Evolutionary conservation across 2,888 invertebrate species (phyloP), one percentile per base, ranked within the genome.

Genomic region (Charanyca ferruginea): DNA sequence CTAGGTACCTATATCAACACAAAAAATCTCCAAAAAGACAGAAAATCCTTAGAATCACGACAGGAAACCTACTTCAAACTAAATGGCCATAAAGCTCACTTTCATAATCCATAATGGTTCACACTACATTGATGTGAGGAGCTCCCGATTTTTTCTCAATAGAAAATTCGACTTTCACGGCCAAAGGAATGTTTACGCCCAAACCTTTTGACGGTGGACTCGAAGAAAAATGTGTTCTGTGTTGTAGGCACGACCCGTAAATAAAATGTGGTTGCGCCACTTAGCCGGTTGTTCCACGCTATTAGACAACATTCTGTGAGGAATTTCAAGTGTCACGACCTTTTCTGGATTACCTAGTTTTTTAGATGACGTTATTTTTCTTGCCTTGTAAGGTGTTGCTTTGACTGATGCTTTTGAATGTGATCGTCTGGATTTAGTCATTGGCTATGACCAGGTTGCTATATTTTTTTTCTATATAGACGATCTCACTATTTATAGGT

Each of bases 261-360:
- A 89, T 89, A 90, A 90, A 89, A 88, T 88, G 86, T 87, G 85
- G 86, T 81, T 83, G 78, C 84, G 79, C 85, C 85, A 88, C 89
- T 90, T 86, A 88, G 83, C 63, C 73, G 83, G 67, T 74, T 82
- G 87, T 89, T 90, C 84, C 89, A 77, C 65, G 62, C 89, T 88
- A 88, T 90, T 89, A 89, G 83, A 81, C 83, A 81, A 63, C 60
- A 64, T 66, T 81, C 66, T 58, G 65, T 47, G 66, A 55, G 48
- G 77, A 81, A 73, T 74, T 75, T 73, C 60, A 66, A 73, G 62
- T 59, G 52, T 68, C 64, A 45, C 48, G 62, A 65, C 66, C 66
- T 51, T 61, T 66, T 62, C 54, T 51, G 64, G 59, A 68, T 61
- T 64, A 64, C n/a, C n/a, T n/a, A 11, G 59, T 51, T 73, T 71